Base-by-base conservation (phyloP, 2,113 vertebrate species). In the Sinocyclocheilus rhinocerous region DNA sequence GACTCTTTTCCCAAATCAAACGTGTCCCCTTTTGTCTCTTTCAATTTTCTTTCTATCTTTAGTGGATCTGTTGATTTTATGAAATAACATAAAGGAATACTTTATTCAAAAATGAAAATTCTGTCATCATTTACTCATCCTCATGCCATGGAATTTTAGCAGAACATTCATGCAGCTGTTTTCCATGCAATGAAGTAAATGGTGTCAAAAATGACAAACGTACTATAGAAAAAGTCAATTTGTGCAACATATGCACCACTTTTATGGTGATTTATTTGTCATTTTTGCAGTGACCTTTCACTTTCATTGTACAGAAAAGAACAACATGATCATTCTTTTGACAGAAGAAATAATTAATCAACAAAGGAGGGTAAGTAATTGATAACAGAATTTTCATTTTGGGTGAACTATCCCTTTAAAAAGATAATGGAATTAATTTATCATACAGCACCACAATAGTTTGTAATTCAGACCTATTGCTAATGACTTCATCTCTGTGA, bases 351-450 rank as follows among this genome's bases (percentile, higher is more conserved):
- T 10, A 61, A 61, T n/a, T 36, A 39, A 48, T 45, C 39, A 42
- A 6, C 72, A 48, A 45, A 7, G 39, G n/a, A 75, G 42, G 4
- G 2, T 15, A 13, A 45, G 12, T 24, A 77, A 77, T 18, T 77
- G 76, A 55, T 55, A 50, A 55, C 24, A 77, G 24, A 9, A 33
- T 55, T 26, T 72, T 77, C 24, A 55, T 55, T 45, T 75, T 8
- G 22, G 22, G n/a, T 76, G 72, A 76, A 48, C 48, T 33, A 29
- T 52, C 26, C 26, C 76, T 52, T 61, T 81, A 61, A 26, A 22
- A 83, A 63, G 75, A 63, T 87, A 87, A 86, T 76, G 80, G 75
- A 65, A 65, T 65, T 75, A 26, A 59, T 87, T 87, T 72, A 77
- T 89, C 82, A 89, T 67, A 72, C 33, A 42, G 59, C 33, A 72